Percentiles rank a stretch among this genome's conserved stretches.
Evolutionary conservation across 1,140 invertebrate genomes (phyloP).

Genomic region (Notospermus geniculatus): DNA sequence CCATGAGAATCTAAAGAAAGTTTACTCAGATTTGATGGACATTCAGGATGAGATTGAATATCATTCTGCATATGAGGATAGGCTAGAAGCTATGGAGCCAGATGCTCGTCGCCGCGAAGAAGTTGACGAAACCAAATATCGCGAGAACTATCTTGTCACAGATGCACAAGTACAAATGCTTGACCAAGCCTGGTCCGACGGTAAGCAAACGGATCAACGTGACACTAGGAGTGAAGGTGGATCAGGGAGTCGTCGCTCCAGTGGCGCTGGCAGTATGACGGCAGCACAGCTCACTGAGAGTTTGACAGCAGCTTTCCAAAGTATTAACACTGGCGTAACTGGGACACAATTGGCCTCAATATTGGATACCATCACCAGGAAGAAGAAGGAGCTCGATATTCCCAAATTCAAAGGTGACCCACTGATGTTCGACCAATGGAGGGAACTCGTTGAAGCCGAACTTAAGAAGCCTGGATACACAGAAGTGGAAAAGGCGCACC

Average conservation of each 20-base stretch:
- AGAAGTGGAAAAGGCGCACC: not conserved
- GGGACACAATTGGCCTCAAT: too few relatives aligned
- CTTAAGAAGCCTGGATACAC: not conserved
- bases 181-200: not conserved
- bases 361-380: not conserved
- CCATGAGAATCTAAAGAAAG: not conserved
- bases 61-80: not conserved
- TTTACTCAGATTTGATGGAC: not conserved
- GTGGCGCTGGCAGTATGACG: not conserved
- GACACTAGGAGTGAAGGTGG: not conserved
- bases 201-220: not conserved
- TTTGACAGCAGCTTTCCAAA: not conserved
- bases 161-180: not conserved
- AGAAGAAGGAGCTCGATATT: too few relatives aligned
- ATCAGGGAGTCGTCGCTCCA: not conserved
- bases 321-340: not conserved
- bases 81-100: not conserved
- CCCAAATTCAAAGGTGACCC: not conserved
- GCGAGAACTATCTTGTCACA: not conserved
- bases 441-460: not conserved
- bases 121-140: not conserved
- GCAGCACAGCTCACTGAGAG: not conserved
- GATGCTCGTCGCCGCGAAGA: not conserved
- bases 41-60: not conserved
- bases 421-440: too few relatives aligned